These are phyloP conservation scores for Seriola dumerili DNA, from an alignment of 2,113 vertebrate species.

Conservation along the genomic window DNA sequence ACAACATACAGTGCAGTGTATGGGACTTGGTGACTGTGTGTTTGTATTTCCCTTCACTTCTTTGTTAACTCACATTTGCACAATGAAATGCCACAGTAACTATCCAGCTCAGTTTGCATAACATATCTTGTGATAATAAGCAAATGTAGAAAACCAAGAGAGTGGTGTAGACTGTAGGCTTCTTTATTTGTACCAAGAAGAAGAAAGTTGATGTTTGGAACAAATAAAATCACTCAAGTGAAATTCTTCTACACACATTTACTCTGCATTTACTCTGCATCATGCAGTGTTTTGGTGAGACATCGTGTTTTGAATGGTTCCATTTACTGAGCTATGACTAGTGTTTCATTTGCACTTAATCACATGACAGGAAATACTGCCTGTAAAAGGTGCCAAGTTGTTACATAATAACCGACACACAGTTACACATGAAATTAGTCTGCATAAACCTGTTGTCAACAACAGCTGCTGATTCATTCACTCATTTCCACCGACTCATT, in stretches of 20 bases:
- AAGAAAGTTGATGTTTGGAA: not conserved
- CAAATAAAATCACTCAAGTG: not conserved
- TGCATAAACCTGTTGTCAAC: not conserved
- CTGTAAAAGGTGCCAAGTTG: not conserved
- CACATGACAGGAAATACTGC: not conserved
- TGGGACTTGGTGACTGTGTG: constrained; percentile 19
- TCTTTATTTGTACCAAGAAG: not conserved
- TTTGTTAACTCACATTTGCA: not conserved
- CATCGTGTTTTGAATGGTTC: not conserved
- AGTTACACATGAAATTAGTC: not conserved
- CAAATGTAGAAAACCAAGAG: not conserved
- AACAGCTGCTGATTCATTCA: not conserved
- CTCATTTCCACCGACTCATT: not conserved
- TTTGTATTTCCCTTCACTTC: constrained; percentile 17
- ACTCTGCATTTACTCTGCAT: not conserved
- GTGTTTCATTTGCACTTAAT: not conserved
- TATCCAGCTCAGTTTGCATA: not conserved
- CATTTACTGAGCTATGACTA: not conserved
- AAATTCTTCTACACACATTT: not conserved
- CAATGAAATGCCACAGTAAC: not conserved
- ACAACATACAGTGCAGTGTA: constrained; percentile 56
- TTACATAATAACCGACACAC: not conserved
- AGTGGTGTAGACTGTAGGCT: not conserved
- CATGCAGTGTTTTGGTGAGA: not conserved
- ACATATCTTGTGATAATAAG: not conserved